A percentile compares a stretch with the other conserved stretches of the same genome.
phyloP scores from a whole-genome alignment of 2,797 vertebrate genomes.

The Premnoplex brunnescens region DNA sequence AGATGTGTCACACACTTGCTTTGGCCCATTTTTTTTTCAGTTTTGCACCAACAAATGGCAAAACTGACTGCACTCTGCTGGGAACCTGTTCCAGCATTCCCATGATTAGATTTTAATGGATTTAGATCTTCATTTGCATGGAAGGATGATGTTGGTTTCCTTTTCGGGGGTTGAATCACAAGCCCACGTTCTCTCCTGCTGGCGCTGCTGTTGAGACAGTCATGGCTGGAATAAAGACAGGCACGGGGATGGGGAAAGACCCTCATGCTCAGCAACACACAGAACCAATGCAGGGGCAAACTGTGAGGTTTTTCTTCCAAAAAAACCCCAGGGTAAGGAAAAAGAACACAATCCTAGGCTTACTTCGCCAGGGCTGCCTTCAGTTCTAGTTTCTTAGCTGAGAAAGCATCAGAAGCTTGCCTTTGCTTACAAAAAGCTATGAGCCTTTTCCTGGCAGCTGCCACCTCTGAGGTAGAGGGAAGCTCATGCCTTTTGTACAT shows the following conservation, averaged over 20 bases:
- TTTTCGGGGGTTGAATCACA: not conserved
- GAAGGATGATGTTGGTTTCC: not conserved
- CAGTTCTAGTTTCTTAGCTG: not conserved
- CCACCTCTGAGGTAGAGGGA: not conserved
- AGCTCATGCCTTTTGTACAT: not conserved
- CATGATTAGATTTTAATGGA: not conserved
- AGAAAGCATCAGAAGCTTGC: not conserved
- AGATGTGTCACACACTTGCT: not conserved
- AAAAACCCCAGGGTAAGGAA: not conserved
- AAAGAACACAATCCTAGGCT: not conserved
- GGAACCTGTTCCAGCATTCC: not conserved
- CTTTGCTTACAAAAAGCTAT: conserved; percentile 1
- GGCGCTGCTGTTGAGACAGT: not conserved
- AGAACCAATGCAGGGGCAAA: not conserved
- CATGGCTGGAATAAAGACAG: not conserved
- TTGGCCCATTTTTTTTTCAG: not conserved
- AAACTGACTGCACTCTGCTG: not conserved
- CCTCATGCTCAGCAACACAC: not conserved
- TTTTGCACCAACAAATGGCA: not conserved
- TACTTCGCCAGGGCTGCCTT: not conserved
- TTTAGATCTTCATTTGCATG: not conserved
- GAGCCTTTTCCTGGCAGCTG: conserved; percentile 14
- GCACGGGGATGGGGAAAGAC: not conserved
- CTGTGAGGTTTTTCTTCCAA: not conserved
- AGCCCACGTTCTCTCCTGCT: not conserved